Evolutionary conservation across 2,113 vertebrate genomes (phyloP), one percentile per base, ranked within the genome.

Genomic region (Aspidoscelis tigris): DNA sequence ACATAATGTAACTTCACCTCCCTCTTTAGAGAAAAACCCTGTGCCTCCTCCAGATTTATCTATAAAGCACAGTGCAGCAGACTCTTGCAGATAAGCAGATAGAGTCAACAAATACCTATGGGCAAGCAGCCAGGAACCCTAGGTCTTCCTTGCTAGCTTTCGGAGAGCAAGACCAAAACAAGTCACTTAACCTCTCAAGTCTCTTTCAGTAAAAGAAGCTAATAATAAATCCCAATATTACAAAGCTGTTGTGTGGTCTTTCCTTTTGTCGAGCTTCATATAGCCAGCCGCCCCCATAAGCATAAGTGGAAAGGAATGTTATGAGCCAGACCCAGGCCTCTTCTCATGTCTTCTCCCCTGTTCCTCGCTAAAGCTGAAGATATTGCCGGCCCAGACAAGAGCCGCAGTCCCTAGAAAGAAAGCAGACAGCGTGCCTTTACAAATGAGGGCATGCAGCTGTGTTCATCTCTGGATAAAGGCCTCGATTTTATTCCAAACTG

Each of bases 371-470:
- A 86, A 87, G 85, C 75, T 89, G 85, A 74, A 89, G 80, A 81
- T 24, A 88, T 91, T 82, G 92, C 64, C 74, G 21, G 21, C 86
- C 64, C 74, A 81, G 88, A 89, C 88, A 0, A 90, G 86, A 78
- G 80, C n/a, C 12, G 14, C 2, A 71, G 86, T 85, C 70, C 90
- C 70, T 50, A 66, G 77, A 86, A 91, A 74, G 66, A 84, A 91
- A 88, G 84, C 90, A 96, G 93, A 96, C 95, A 96, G 95, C 94
- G 20, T 84, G 88, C 92, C 92, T 95, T 96, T 96, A 96, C 96
- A 88, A 91, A 85, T 80, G 65, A 87, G 81, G 26, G 91, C 77
- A 93, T 84, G 92, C 96, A 96, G 96, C 96, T 96, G 96, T 88
- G 93, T 83, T 90, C 78, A 44, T 89, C 82, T 87, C 86, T 24